Evolutionary conservation across 2,113 vertebrate genomes (phyloP).

Genomic region (Petrocephalus zakoni): DNA sequence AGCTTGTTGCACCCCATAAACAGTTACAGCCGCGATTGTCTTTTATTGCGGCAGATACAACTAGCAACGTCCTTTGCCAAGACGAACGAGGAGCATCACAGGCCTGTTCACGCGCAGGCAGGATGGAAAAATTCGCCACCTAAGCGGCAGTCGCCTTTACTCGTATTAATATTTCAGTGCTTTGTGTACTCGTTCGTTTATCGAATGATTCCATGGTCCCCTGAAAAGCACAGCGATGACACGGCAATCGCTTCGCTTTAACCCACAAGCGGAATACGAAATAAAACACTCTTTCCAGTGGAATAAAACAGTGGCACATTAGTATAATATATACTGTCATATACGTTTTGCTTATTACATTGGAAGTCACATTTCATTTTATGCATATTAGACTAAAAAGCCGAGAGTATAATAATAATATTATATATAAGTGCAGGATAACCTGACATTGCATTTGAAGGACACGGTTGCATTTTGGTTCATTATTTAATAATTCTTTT

Average conservation of each 20-base stretch:
- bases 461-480: not conserved
- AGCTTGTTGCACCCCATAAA: conserved; percentile 89
- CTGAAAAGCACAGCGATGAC: not conserved
- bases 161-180: not conserved
- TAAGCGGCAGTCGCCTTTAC: not conserved
- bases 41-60: conserved; percentile 70
- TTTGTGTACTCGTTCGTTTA: not conserved
- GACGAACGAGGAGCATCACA: conserved; percentile 30
- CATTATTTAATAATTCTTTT: not conserved
- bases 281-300: not conserved
- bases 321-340: not conserved
- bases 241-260: not conserved
- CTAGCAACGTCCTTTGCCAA: conserved; percentile 56
- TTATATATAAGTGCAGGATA: not conserved
- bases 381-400: not conserved
- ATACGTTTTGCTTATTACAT: not conserved
- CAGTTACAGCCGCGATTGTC: conserved; percentile 74
- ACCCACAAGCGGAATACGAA: not conserved
- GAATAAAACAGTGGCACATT: not conserved
- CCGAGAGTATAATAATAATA: not conserved
- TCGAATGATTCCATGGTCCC: not conserved
- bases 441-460: not conserved
- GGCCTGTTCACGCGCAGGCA: not conserved
- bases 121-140: not conserved
- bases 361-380: not conserved